Conservation (phyloP, 2,888 invertebrate species). For the Polyploca ridens region DNA sequence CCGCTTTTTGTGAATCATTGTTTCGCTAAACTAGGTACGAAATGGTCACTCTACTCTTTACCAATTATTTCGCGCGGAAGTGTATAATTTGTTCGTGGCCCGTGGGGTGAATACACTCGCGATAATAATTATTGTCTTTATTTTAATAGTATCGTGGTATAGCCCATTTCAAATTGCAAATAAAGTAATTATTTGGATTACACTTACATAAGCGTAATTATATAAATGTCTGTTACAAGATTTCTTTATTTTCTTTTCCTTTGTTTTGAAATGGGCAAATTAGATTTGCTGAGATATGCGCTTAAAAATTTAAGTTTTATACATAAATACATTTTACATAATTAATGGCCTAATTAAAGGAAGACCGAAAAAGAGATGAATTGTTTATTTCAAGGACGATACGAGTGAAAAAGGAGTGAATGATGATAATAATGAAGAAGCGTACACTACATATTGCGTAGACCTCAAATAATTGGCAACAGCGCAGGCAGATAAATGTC, state of each 20-base stretch:
- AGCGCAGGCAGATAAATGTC: too few species aligned
- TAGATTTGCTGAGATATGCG: too few species aligned
- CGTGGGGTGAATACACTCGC: conserved; percentile 3
- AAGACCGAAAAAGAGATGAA: too few species aligned
- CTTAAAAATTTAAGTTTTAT: too few species aligned
- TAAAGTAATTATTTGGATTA: not conserved
- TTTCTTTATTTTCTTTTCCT: not conserved
- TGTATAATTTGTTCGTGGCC: conserved; percentile 36
- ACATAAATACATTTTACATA: too few species aligned
- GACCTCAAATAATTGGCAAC: too few species aligned
- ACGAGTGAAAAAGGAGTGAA: too few species aligned
- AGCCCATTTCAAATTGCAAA: not conserved
- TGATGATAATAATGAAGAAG: too few species aligned
- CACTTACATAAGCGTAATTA: not conserved
- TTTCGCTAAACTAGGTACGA: not conserved
- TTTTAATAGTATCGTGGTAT: not conserved
- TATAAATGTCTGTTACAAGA: not conserved
- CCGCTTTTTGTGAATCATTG: not conserved
- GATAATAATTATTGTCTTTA: conserved; percentile 4
- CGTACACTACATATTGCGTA: too few species aligned
- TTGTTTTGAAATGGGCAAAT: not conserved
- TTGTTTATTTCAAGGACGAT: too few species aligned
- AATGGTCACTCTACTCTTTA: not conserved
- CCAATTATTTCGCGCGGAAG: conserved; percentile 54
- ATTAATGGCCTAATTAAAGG: too few species aligned